Conservation (phyloP, 1,140 invertebrate genomes). For the Holotrichia oblita region DNA sequence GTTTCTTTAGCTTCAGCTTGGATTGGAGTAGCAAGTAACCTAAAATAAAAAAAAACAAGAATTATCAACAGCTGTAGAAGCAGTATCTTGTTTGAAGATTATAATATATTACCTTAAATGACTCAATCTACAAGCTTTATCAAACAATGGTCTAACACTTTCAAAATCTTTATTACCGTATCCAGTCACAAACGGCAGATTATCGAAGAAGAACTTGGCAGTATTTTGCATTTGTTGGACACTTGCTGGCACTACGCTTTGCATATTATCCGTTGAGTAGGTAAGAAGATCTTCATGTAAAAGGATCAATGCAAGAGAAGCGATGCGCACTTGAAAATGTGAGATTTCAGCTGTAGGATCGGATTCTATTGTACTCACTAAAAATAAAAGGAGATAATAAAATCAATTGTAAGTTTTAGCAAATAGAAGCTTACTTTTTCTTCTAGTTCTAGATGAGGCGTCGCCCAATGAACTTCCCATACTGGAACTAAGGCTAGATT, state of each 20-base stretch:
- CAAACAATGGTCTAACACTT: constrained; percentile 69
- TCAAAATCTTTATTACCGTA: constrained; percentile 73
- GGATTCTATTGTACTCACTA: constrained; percentile 52
- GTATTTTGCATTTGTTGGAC: constrained; percentile 71
- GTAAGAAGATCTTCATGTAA: constrained; percentile 85
- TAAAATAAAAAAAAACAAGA: constrained; percentile 54
- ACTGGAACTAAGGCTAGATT: constrained; percentile 64
- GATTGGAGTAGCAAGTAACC: constrained; percentile 77
- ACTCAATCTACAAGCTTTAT: constrained; percentile 74
- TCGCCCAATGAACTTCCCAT: constrained; percentile 56
- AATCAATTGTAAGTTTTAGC: neutral
- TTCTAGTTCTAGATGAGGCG: constrained; percentile 46
- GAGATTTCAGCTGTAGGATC: constrained; percentile 66
- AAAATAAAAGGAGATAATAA: constrained; percentile 44
- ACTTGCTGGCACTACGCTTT: constrained; percentile 65
- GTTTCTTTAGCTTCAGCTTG: constrained; percentile 81
- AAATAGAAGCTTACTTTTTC: constrained; percentile 47
- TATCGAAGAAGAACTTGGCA: constrained; percentile 65
- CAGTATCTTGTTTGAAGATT: neutral
- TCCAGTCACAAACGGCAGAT: constrained; percentile 68
- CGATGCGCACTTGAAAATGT: constrained; percentile 79
- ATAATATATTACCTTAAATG: constrained; percentile 76
- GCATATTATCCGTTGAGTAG: constrained; percentile 62
- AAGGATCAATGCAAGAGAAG: constrained; percentile 77
- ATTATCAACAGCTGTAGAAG: neutral